These are phyloP conservation scores for Argyrosomus japonicus DNA, from an alignment of 2,113 vertebrate species.

Conservation along the genomic window DNA sequence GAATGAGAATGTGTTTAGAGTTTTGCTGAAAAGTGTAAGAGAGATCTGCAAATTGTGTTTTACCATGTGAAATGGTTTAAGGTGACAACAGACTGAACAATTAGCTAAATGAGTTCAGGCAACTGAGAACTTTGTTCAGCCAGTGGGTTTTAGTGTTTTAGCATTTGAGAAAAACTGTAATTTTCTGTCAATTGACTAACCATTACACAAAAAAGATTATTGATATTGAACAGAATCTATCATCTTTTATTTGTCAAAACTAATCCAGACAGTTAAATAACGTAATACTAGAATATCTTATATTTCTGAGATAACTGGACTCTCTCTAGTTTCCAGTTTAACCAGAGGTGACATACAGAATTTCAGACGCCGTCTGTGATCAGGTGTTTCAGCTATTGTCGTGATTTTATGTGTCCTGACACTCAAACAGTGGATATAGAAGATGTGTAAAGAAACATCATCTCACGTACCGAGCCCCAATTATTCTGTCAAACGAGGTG, in stretches of 20 bases:
- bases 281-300: not conserved
- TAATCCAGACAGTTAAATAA: not conserved
- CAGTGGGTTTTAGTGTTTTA: too few species aligned
- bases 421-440: conserved; percentile 14
- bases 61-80: too few species aligned
- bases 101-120: too few species aligned
- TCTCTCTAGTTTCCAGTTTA: not conserved
- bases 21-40: too few species aligned
- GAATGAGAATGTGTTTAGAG: too few species aligned
- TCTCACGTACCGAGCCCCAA: conserved; percentile 47
- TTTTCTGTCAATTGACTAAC: too few species aligned
- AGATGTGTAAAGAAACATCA: conserved; percentile 33
- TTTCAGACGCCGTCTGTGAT: conserved; percentile 39
- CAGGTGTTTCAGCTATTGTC: conserved; percentile 28
- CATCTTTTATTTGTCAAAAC: not conserved
- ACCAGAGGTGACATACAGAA: conserved; percentile 19
- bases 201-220: not conserved
- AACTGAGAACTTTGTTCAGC: too few species aligned
- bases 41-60: too few species aligned
- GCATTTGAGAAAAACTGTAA: too few species aligned
- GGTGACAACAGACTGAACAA: too few species aligned
- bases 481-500: conserved; percentile 57
- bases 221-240: not conserved
- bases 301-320: not conserved
- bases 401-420: conserved; percentile 31